Conservation (phyloP, 2,113 vertebrate species). For the Siniperca chuatsi region DNA sequence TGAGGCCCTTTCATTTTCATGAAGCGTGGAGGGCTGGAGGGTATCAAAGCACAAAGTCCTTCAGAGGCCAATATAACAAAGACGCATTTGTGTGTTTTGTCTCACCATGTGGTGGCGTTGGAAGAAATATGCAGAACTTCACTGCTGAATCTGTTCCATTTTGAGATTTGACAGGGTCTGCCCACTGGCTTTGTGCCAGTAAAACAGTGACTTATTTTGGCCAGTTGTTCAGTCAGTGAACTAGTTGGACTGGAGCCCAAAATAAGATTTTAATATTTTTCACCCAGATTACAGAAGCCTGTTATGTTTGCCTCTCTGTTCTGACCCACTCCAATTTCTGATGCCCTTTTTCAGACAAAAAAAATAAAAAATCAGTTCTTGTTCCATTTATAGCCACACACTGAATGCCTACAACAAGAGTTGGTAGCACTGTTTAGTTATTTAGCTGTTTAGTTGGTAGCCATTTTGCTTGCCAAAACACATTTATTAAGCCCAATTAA, state of each 20-base stretch:
- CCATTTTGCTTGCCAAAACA: neutral
- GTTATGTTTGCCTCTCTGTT: neutral
- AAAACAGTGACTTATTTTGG: neutral
- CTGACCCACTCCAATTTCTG: neutral
- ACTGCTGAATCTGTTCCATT: slow-evolving; percentile 19
- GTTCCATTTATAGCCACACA: neutral
- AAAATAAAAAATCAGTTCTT: neutral
- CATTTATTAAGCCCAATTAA: neutral
- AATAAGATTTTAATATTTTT: slow-evolving; percentile 36
- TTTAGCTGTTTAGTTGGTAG: neutral
- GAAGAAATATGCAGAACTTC: slow-evolving; percentile 6
- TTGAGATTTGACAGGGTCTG: neutral
- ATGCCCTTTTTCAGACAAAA: neutral
- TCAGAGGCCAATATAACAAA: slow-evolving; percentile 42
- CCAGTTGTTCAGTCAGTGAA: neutral
- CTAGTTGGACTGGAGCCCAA: slow-evolving; percentile 32
- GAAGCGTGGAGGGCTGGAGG: slow-evolving; percentile 6
- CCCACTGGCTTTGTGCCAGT: slow-evolving; percentile 5
- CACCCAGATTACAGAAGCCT: slow-evolving; percentile 12
- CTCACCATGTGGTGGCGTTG: slow-evolving; percentile 18
- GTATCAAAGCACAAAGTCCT: slow-evolving; percentile 13
- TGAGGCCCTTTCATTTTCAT: slow-evolving; percentile 38
- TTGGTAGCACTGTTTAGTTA: neutral
- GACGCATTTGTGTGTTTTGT: slow-evolving; percentile 22
- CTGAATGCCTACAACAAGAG: neutral